phyloP scores from a whole-genome alignment of 2,797 vertebrate genomes.

The Eulemur mongoz region DNA sequence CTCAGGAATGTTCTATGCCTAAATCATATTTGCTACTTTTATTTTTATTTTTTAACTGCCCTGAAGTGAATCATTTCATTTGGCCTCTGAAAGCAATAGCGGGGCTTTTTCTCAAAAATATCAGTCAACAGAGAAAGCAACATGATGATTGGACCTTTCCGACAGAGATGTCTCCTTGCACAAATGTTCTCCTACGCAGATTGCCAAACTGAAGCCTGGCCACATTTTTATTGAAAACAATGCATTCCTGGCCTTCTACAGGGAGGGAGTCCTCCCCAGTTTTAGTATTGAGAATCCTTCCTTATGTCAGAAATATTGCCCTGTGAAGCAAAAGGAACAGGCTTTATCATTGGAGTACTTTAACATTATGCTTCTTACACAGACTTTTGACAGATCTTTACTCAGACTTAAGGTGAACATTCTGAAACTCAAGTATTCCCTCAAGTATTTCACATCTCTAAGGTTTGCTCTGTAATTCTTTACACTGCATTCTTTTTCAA shows the following conservation, averaged over 20 bases:
- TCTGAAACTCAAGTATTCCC: background rate
- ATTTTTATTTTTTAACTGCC: constrained; percentile 67
- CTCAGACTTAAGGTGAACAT: background rate
- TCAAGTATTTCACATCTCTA: background rate
- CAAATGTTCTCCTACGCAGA: background rate
- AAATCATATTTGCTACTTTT: constrained; percentile 71
- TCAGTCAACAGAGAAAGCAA: background rate
- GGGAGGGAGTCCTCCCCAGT: background rate
- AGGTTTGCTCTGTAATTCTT: background rate
- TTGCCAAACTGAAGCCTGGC: background rate
- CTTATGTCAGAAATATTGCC: background rate
- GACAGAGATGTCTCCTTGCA: background rate
- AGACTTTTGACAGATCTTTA: background rate
- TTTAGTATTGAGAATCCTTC: background rate
- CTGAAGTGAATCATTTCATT: constrained; percentile 71
- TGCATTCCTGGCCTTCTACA: background rate
- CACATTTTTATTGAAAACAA: background rate
- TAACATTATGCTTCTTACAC: background rate
- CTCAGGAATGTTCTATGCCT: constrained; percentile 51
- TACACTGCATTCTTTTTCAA: background rate
- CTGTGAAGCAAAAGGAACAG: background rate
- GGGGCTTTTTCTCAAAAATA: constrained; percentile 56
- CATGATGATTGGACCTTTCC: background rate
- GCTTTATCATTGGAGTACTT: background rate
- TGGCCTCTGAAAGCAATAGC: constrained; percentile 68